Evolutionary conservation across 2,888 invertebrate species (phyloP).

Genomic region (Ctena decussata): DNA sequence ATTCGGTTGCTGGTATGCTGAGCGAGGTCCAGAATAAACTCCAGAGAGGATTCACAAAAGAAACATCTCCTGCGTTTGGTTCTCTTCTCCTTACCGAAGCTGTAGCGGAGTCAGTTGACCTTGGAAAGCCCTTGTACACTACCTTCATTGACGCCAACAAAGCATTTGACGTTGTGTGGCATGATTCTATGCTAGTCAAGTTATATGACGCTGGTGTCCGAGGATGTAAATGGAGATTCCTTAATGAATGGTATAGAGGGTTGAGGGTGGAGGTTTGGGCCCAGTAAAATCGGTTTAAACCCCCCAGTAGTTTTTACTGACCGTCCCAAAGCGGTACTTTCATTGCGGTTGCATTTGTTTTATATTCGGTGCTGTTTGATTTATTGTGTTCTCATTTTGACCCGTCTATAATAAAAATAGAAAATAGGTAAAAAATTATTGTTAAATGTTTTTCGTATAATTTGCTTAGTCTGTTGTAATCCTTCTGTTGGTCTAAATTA

Average conservation of each 20-base stretch:
- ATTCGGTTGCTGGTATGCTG: not conserved
- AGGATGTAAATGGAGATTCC: not conserved
- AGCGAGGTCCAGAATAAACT: not conserved
- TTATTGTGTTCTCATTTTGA: too few relatives aligned
- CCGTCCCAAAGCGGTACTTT: too few relatives aligned
- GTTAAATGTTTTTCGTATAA: too few relatives aligned
- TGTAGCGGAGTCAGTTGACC: not conserved
- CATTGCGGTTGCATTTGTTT: too few relatives aligned
- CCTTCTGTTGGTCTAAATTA: too few relatives aligned
- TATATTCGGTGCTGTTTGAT: too few relatives aligned
- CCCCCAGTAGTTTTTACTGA: too few relatives aligned
- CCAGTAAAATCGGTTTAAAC: too few relatives aligned
- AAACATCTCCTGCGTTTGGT: not conserved
- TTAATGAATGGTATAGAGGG: conserved; percentile 10
- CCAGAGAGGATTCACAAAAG: conserved; percentile 23
- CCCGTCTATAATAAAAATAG: too few relatives aligned
- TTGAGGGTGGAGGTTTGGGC: too few relatives aligned
- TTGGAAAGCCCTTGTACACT: not conserved
- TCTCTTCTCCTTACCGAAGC: not conserved
- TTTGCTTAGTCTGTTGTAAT: too few relatives aligned
- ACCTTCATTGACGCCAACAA: conserved; percentile 12
- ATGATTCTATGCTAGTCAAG: conserved; percentile 1
- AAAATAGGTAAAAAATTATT: too few relatives aligned
- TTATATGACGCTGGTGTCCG: not conserved
- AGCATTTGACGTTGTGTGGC: conserved; percentile 22